phyloP scores from a whole-genome alignment of 2,888 invertebrate genomes.

The Eristalis arbustorum region DNA sequence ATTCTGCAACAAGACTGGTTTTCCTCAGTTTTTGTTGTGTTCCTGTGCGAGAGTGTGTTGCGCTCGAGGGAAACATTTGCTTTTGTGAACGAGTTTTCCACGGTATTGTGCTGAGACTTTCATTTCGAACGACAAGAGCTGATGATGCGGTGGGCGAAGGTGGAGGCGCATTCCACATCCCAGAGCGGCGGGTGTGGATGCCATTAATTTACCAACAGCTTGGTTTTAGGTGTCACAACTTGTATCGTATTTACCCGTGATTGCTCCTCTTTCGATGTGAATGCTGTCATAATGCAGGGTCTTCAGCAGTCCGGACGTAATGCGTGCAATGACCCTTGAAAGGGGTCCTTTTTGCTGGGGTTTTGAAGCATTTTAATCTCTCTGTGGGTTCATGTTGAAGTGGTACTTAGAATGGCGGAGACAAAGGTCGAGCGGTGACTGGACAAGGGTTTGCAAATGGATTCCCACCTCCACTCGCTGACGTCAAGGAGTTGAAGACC shows the following conservation, averaged over 20 bases:
- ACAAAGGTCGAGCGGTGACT: too few species aligned
- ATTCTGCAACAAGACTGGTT: slow-evolving; percentile 19
- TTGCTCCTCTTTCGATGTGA: neutral
- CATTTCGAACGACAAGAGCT: neutral
- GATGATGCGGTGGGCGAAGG: neutral
- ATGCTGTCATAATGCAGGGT: neutral
- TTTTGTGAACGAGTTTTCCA: neutral
- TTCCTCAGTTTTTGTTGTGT: neutral
- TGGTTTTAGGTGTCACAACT: neutral
- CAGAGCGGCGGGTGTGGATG: neutral
- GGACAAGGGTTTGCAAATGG: too few species aligned
- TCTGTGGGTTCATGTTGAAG: too few species aligned
- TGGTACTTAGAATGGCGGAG: too few species aligned
- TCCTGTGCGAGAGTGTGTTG: neutral
- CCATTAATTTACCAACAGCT: neutral
- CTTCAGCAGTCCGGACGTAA: neutral
- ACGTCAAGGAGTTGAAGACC: too few species aligned
- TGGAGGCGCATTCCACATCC: too few species aligned
- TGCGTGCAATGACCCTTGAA: neutral
- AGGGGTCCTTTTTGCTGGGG: neutral
- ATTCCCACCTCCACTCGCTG: too few species aligned
- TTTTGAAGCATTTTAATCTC: too few species aligned
- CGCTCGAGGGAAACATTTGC: neutral
- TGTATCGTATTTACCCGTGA: neutral
- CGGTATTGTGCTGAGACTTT: neutral